A percentile compares a stretch with the other conserved stretches of the same genome.
Evolutionary conservation across 2,113 vertebrate species (phyloP).

Genomic region (Petrocephalus microphthalmus): DNA sequence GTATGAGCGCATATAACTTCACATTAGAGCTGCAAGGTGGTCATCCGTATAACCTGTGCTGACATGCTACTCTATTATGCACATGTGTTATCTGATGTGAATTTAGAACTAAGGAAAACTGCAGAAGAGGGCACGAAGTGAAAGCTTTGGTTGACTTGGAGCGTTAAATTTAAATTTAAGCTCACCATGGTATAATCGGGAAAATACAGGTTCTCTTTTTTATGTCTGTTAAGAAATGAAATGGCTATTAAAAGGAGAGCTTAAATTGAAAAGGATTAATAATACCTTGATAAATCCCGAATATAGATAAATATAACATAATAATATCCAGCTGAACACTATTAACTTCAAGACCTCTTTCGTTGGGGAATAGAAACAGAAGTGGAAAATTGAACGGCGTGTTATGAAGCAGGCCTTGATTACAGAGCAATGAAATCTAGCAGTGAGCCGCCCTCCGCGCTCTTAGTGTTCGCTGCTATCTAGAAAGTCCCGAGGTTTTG

Average conservation of each 20-base stretch:
- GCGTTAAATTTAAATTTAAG: not conserved
- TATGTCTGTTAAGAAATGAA: not conserved
- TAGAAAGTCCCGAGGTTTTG: not conserved
- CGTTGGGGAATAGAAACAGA: not conserved
- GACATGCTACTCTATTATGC: not conserved
- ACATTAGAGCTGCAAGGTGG: not conserved
- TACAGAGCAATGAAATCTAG: not conserved
- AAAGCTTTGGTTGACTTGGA: too few species aligned
- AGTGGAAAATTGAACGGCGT: not conserved
- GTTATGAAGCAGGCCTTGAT: not conserved
- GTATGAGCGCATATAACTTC: not conserved
- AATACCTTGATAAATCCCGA: constrained; percentile 2
- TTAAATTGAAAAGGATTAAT: constrained; percentile 7
- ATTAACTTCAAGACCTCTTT: constrained; percentile 13
- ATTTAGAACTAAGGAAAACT: not conserved
- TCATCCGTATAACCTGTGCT: not conserved
- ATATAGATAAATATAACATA: constrained; percentile 12
- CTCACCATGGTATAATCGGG: not conserved
- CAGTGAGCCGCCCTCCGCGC: not conserved
- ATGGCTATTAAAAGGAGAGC: not conserved
- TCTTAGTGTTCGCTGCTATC: not conserved
- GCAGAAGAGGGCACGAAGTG: not conserved
- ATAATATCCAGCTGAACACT: constrained; percentile 16
- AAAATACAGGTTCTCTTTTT: not conserved
- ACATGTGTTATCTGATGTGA: not conserved